A percentile compares a stretch with the other conserved stretches of the same genome.
Evolutionary conservation across 1,140 invertebrate species (phyloP).

Genomic region (Charaxes varanes): DNA sequence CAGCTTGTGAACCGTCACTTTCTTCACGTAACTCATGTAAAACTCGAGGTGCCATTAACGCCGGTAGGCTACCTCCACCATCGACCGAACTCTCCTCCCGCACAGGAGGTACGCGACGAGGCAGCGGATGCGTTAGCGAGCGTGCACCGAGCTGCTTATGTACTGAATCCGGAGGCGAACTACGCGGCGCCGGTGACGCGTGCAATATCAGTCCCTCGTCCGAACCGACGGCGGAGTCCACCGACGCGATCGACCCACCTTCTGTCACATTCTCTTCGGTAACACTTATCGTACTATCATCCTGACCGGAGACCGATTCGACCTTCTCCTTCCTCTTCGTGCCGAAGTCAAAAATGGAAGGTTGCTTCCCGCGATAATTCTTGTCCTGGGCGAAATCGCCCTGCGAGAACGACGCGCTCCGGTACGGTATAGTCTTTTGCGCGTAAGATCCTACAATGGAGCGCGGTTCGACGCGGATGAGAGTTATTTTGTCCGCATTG

Average conservation of each 20-base stretch:
- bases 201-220: conserved; percentile 72
- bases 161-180: conserved; percentile 51
- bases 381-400: conserved; percentile 79
- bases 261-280: conserved; percentile 56
- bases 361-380: conserved; percentile 60
- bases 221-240: conserved; percentile 77
- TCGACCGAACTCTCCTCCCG: conserved; percentile 46
- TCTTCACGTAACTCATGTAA: conserved; percentile 72
- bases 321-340: conserved; percentile 38
- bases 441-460: conserved; percentile 75
- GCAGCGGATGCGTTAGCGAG: conserved; percentile 71
- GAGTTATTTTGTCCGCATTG: conserved; percentile 60
- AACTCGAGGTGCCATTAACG: conserved; percentile 55
- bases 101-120: conserved; percentile 59
- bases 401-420: conserved; percentile 89
- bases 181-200: conserved; percentile 61
- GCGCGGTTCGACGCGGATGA: conserved; percentile 74
- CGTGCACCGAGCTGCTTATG: conserved; percentile 62
- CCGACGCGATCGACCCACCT: conserved; percentile 73
- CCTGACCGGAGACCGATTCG: conserved; percentile 22
- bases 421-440: conserved; percentile 78
- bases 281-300: conserved; percentile 26
- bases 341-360: conserved; percentile 60
- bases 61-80: conserved; percentile 67
- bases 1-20: conserved; percentile 71